Evolutionary conservation across 2,113 vertebrate genomes (phyloP), one percentile per base, ranked within the genome.

Genomic region (Poicephalus meyeri): DNA sequence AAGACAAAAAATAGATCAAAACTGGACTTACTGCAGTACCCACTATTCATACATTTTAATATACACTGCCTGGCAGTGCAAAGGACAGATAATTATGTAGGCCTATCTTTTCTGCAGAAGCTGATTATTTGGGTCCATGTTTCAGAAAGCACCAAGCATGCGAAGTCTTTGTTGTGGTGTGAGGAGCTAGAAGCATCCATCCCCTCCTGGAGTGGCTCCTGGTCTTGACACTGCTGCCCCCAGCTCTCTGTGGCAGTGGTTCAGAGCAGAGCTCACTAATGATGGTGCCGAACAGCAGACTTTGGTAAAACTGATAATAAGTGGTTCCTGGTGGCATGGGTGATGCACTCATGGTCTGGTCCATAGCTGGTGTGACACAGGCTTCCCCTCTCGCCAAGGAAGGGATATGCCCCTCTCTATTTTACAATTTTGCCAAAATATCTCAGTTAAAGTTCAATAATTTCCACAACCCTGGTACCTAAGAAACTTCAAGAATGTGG

Each of bases 301-400:
- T 25, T 37, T 5, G 52, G 20, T 28, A 35, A 53, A 60, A 24
- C 11, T 6, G 65, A 20, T 6, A 26, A 16, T 8, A 39, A 61
- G 60, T 13, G 21, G 15, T 23, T 66, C 52, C 44, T 0, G 1
- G 44, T 20, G 52, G 6, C 0, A 7, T 26, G 29, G 24, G 37
- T 14, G 11, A 39, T 1, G 5, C 4, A 1, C n/a, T 39, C 9
- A 3, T 0, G 0, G n/a, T 15, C 37, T 13, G 33, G 47, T 28
- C 55, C 31, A 2, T n/a, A 20, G 6, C 49, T n/a, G 88, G 21
- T 44, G 50, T 44, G 52, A 69, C 18, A 24, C 29, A 5, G n/a
- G 25, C 31, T 66, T 31, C 29, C n/a, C 29, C 25, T 55, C 28
- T 46, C 47, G 7, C 6, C 5, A 0, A 0, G 3, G n/a, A 16